Conservation (phyloP, 1,140 invertebrate species). For the Drosophila athabasca region DNA sequence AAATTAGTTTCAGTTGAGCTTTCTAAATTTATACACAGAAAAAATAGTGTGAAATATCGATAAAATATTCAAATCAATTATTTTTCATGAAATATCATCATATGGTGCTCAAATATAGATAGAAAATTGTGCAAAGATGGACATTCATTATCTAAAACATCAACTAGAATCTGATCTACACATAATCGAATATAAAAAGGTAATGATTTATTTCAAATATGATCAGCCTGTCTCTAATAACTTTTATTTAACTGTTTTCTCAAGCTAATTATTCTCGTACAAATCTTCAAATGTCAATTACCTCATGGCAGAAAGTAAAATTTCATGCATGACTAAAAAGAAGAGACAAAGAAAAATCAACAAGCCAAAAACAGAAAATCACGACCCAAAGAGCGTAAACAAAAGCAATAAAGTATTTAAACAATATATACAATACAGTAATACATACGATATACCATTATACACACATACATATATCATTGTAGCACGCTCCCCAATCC, state of each 20-base stretch:
- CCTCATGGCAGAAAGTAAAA: conserved; percentile 12
- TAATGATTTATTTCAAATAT: neutral
- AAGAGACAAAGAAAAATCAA: conserved; percentile 25
- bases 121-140: too few species aligned
- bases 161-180: too few species aligned
- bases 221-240: neutral
- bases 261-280: neutral
- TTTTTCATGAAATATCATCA: too few species aligned
- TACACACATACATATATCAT: too few species aligned
- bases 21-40: too few species aligned
- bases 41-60: too few species aligned
- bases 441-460: conserved; percentile 8
- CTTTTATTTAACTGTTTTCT: neutral
- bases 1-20: too few species aligned
- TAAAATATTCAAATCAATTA: too few species aligned
- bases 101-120: too few species aligned
- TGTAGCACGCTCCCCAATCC: too few species aligned
- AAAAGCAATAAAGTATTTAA: conserved; percentile 24
- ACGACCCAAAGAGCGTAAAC: conserved; percentile 16
- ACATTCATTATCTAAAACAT: too few species aligned
- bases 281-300: conserved; percentile 17
- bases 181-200: neutral
- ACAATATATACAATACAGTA: conserved; percentile 13
- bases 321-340: conserved; percentile 12
- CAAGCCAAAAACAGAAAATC: conserved; percentile 13